Base-by-base conservation (phyloP, 2,888 invertebrate species). In the Athalia cordata region DNA sequence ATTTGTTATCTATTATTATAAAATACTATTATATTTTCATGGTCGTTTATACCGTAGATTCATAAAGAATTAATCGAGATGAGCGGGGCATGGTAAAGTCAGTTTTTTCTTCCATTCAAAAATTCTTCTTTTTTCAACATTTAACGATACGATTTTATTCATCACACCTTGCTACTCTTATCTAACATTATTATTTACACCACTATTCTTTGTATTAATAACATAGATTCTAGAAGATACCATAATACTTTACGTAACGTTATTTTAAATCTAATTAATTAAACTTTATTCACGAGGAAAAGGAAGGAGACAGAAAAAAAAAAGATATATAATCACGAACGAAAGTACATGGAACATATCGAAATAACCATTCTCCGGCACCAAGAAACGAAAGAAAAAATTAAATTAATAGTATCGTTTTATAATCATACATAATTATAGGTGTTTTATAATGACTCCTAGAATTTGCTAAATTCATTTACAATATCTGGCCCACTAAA, bases 81-180 rank as follows among this genome's bases (percentile, higher is more conserved):
- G 29, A 29, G 29, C 29, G 2, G 29, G 29, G 29, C 29, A 29
- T 29, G 29, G 0, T 29, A 29, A 29, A 29, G 29, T 29, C 29
- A 29, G 29, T 29, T 29, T 29, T 29, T 29, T 29, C 29, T 29
- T 29, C 29, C 1, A 29, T 29, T 29, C 29, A 29, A 29, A 29
- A 29, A 29, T 65, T 65, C 3, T 64, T 64, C 43, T 65, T 43
- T 45, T 64, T 65, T 43, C 3, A 75, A 52, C 50, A 7, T 62
- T 62, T 52, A 64, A 75, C 50, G 75, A 75, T 75, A 75, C 75
- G 59, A 75, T 75, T 75, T 75, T 75, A 75, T 75, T 75, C 52
- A 75, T 75, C 15, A 75, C 50, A 75, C 50, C 75, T 62, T 29
- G 13, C 75, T 75, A 75, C 49, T 49, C 72, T 75, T 49, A 75